Evolutionary conservation across 1,140 invertebrate species (phyloP).

Genomic region (Wasmannia auropunctata): DNA sequence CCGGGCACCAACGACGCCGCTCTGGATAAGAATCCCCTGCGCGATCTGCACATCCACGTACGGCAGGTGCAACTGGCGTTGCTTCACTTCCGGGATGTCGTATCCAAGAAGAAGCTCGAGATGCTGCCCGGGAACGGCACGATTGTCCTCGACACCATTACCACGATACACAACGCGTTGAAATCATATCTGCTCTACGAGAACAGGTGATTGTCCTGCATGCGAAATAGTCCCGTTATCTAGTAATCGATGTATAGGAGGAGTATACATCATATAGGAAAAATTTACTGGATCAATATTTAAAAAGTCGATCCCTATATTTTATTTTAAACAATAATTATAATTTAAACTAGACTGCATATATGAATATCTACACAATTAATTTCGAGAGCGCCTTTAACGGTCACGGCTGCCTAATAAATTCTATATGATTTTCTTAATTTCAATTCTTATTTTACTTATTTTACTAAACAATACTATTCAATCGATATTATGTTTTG

Average conservation of each 20-base stretch:
- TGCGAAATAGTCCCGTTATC: background rate
- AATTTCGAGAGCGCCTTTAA: too few relatives aligned
- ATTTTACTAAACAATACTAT: background rate
- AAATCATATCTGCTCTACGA: conserved; percentile 89
- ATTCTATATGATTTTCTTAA: too few relatives aligned
- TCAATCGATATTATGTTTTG: background rate
- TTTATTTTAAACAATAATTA: too few relatives aligned
- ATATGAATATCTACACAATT: too few relatives aligned
- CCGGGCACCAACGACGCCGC: conserved; percentile 56
- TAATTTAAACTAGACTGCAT: too few relatives aligned
- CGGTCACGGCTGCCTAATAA: too few relatives aligned
- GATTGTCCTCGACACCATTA: conserved; percentile 95
- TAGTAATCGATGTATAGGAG: background rate
- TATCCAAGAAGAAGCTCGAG: conserved; percentile 95
- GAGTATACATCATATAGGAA: background rate
- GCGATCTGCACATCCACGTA: conserved; percentile 83
- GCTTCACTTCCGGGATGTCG: conserved; percentile 95
- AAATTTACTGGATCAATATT: background rate
- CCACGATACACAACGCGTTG: conserved; percentile 92
- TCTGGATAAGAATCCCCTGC: conserved; percentile 84
- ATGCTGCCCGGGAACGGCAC: conserved; percentile 97
- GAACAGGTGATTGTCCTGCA: conserved; percentile 87
- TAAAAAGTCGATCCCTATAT: background rate
- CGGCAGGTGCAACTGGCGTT: conserved; percentile 91
- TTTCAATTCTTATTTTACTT: background rate